phyloP scores from a whole-genome alignment of 2,888 invertebrate genomes.

The Eupithecia insigniata region DNA sequence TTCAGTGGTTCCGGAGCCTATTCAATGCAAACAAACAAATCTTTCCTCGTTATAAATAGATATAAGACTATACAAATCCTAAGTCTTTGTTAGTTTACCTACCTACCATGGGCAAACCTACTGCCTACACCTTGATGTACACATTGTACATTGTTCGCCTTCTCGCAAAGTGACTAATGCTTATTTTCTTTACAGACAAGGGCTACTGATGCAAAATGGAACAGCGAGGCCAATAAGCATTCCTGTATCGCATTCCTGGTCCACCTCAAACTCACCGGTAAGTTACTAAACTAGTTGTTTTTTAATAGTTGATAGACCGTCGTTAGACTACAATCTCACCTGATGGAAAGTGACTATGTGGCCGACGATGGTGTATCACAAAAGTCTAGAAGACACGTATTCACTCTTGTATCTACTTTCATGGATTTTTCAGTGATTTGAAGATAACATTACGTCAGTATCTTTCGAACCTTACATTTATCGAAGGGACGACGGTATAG shows the following conservation, averaged over 20 bases:
- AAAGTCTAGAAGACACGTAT: too few relatives aligned
- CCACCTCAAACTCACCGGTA: constrained; percentile 84
- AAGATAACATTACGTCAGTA: too few relatives aligned
- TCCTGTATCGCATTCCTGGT: constrained; percentile 80
- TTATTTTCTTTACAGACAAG: constrained; percentile 77
- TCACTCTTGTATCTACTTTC: background rate
- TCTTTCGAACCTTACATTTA: background rate
- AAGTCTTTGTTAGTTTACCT: too few relatives aligned
- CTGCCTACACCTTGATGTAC: background rate
- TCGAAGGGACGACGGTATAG: background rate
- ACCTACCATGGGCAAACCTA: too few relatives aligned
- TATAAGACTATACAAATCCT: too few relatives aligned
- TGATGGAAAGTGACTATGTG: too few relatives aligned
- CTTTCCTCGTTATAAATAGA: too few relatives aligned
- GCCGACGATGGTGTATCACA: too few relatives aligned
- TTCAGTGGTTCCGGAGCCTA: too few relatives aligned
- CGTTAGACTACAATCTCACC: too few relatives aligned
- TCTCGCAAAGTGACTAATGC: constrained; percentile 6
- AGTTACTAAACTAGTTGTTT: constrained; percentile 46
- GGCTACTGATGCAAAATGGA: constrained; percentile 79
- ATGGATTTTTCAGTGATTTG: background rate
- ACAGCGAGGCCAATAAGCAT: constrained; percentile 79
- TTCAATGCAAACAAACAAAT: too few relatives aligned
- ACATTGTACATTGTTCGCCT: background rate
- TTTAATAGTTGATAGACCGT: too few relatives aligned